Percentiles rank a stretch among this genome's conserved stretches.
These are phyloP conservation scores for Atethmia centrago DNA, from an alignment of 2,888 invertebrate species.

Conservation along the genomic window DNA sequence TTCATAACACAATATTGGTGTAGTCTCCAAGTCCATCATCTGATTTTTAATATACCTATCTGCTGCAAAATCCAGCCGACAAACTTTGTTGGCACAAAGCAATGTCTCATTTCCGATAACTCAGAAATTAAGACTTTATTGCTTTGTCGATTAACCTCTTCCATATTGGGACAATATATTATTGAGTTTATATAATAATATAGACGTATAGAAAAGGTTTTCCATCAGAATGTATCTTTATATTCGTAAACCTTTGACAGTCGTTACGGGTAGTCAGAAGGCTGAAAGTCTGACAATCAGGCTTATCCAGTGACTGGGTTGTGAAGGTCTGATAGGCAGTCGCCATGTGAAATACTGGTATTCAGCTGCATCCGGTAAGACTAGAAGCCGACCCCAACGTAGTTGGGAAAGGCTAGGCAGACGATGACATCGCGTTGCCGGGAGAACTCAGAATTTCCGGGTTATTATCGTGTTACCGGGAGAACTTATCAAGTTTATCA, in stretches of 20 bases:
- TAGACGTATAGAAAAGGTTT: not conserved
- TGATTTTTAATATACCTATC: not conserved
- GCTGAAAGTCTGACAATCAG: not conserved
- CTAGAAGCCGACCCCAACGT: not conserved
- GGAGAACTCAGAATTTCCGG: not conserved
- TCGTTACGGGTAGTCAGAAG: not conserved
- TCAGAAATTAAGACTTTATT: not conserved
- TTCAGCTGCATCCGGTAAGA: not conserved
- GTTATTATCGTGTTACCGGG: not conserved
- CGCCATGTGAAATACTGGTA: not conserved
- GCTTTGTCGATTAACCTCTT: slow-evolving; percentile 7
- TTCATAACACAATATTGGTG: not conserved
- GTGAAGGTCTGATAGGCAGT: not conserved
- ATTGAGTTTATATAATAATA: not conserved
- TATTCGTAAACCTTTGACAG: not conserved
- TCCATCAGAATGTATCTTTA: not conserved
- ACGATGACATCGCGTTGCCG: no score
- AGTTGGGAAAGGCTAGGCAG: not conserved
- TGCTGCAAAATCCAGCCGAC: not conserved
- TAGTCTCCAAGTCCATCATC: no score
- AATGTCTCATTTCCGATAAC: slow-evolving; percentile 9
- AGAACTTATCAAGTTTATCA: not conserved
- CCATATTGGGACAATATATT: not conserved
- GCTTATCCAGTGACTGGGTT: not conserved
- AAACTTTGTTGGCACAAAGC: slow-evolving; percentile 1